Base-by-base conservation (phyloP, 2,888 invertebrate genomes). In the Pocota personata region DNA sequence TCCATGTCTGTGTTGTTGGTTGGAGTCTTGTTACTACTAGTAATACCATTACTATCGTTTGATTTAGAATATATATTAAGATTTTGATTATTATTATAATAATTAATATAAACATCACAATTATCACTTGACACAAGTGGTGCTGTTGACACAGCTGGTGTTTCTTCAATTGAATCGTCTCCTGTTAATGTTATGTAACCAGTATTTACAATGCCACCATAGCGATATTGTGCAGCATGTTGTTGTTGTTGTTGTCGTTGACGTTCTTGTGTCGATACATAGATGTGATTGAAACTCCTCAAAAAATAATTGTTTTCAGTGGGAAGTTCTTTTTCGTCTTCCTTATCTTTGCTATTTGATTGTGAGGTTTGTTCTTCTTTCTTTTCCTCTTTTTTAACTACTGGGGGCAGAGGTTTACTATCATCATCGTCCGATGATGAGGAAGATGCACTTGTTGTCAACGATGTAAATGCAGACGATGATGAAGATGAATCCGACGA, bases 271-370 rank as follows among this genome's bases (percentile, higher is more conserved):
- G 78, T 76, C 6, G 84, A 87, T 7, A 87, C 72, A 76, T 82
- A 88, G 67, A 91, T 90, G 62, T 88, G 89, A 89, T 92, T 91
- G 64, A 92, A 92, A 27, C 91, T 90, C 48, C 88, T 72, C 27
- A 92, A 83, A 75, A 91, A 88, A 30, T 83, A 87, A 88, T 91
- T 92, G 72, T 91, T 91, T 60, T 88, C 67, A 19, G 83, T 48
- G 5, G 89, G 86, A 30, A 90, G 86, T 32, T 88, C 69, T 24
- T 19, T 24, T 32, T 82, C 46, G 6, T 30, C 24, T 16, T 71
- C 46, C 7, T 19, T 46, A 6, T 32, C 37, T 16, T 77, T 66
- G 21, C 64, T 14, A 16, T 77, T 24, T 19, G 46, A 27, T 3
- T 71, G 55, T 32, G 30, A 27, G 2, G 0, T 57, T 10, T 19